Evolutionary conservation across 2,888 invertebrate species (phyloP).

Genomic region (Troides helena): DNA sequence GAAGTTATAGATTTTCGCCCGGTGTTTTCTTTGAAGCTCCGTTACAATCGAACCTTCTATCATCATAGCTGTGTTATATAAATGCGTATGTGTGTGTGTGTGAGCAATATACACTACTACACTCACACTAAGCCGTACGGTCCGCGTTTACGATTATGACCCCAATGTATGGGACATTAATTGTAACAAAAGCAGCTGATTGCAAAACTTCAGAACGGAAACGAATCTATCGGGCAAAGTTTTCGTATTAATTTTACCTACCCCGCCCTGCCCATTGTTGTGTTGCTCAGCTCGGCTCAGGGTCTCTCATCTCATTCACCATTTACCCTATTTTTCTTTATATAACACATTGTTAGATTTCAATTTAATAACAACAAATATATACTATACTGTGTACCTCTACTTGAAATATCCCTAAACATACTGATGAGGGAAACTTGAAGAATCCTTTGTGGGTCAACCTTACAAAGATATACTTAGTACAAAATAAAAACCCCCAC

Average conservation of each 20-base stretch:
- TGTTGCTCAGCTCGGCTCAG: background rate
- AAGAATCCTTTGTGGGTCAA: too few species aligned
- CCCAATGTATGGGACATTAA: background rate
- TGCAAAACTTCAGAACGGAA: constrained; percentile 3
- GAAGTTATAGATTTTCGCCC: too few species aligned
- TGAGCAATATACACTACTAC: too few species aligned
- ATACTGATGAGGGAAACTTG: background rate
- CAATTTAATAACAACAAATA: background rate
- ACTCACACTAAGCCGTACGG: too few species aligned
- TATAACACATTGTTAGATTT: background rate
- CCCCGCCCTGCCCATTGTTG: background rate
- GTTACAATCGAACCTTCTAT: too few species aligned
- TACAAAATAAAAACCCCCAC: too few species aligned
- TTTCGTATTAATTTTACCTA: constrained; percentile 8
- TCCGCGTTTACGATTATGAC: background rate
- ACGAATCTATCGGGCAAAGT: constrained; percentile 4
- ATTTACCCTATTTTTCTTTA: background rate
- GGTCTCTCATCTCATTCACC: too few species aligned
- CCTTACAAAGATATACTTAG: too few species aligned
- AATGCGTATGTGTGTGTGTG: too few species aligned
- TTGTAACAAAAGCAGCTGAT: constrained; percentile 8
- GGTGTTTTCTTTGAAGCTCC: too few species aligned
- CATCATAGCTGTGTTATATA: too few species aligned
- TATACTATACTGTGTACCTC: background rate
- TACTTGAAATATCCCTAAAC: background rate